Conservation (phyloP, 92 coral and sea anemone species). For the Montipora capitata region DNA sequence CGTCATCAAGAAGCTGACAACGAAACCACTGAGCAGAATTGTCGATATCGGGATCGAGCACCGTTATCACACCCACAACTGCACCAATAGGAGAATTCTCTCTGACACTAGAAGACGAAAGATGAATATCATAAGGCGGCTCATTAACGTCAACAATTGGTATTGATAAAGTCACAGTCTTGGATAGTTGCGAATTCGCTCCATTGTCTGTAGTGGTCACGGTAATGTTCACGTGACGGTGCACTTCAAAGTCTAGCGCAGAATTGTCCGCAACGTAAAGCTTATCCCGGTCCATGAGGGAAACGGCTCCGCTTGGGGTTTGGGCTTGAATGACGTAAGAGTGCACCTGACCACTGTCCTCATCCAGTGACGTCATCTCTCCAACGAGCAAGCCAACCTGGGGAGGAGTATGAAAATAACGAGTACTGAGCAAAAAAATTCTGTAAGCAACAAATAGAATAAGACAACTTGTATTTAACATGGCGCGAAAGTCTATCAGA, state of each 20-base stretch:
- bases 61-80: constrained; percentile 66
- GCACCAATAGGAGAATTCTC: constrained; percentile 76
- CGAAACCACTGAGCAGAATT: constrained; percentile 54
- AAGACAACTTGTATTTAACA: too few relatives aligned
- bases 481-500: too few relatives aligned
- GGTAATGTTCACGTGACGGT: constrained; percentile 67
- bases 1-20: constrained; percentile 73
- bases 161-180: constrained; percentile 65
- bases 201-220: constrained; percentile 81
- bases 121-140: constrained; percentile 66
- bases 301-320: constrained; percentile 68
- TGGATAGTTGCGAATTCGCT: constrained; percentile 65
- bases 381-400: constrained; percentile 70
- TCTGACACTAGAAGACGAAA: constrained; percentile 53
- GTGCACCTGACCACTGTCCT: constrained; percentile 77
- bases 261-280: constrained; percentile 71
- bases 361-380: constrained; percentile 76
- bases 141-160: constrained; percentile 78
- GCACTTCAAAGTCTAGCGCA: constrained; percentile 66
- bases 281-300: constrained; percentile 46
- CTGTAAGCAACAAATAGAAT: too few relatives aligned
- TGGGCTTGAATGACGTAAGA: constrained; percentile 74
- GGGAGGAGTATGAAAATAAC: not conserved
- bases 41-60: constrained; percentile 71
- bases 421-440: too few relatives aligned